These are phyloP conservation scores for Coremacera marginata DNA, from an alignment of 2,888 invertebrate species.

Conservation along the genomic window DNA sequence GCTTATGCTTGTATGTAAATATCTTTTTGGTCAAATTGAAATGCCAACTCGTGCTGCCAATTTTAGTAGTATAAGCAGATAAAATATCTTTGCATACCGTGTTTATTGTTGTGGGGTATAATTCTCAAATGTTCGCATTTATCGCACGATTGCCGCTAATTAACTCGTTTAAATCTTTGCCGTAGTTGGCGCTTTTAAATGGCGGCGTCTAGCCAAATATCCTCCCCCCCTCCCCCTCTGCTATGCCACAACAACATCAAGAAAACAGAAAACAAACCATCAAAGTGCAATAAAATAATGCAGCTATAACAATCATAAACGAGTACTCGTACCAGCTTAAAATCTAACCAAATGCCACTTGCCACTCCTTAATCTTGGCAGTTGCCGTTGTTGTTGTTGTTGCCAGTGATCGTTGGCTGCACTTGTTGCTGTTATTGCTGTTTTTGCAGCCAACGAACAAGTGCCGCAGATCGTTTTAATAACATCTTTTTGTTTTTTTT, in stretches of 20 bases:
- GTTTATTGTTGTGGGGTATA: neutral
- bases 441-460: neutral
- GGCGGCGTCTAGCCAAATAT: constrained; percentile 1
- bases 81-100: neutral
- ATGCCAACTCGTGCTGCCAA: too few species aligned
- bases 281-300: neutral
- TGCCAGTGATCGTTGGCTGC: neutral
- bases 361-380: constrained; percentile 42
- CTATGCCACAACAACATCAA: neutral
- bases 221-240: neutral
- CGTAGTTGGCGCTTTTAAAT: constrained; percentile 11
- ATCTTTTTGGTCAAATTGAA: too few species aligned
- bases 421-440: constrained; percentile 29
- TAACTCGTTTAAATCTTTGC: constrained; percentile 23
- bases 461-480: neutral
- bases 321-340: neutral
- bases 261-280: neutral
- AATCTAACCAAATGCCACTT: constrained; percentile 45
- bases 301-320: neutral
- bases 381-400: constrained; percentile 29
- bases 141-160: neutral
- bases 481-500: neutral
- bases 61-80: too few species aligned
- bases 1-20: too few species aligned
- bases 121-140: constrained; percentile 9